These are phyloP conservation scores for Dichetophora obliterata DNA, from an alignment of 2,888 invertebrate genomes.

Conservation along the genomic window DNA sequence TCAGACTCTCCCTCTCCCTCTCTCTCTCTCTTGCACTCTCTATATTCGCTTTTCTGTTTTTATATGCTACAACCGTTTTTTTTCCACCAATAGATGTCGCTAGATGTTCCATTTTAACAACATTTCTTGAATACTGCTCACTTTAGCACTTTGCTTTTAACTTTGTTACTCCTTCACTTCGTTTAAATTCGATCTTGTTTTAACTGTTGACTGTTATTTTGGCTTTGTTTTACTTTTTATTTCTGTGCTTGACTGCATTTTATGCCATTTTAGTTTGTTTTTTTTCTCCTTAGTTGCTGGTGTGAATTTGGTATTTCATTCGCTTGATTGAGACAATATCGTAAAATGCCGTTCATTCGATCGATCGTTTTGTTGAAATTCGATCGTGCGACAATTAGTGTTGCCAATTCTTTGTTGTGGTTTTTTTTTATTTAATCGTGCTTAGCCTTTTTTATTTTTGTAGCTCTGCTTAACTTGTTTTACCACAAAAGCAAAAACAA, in stretches of 20 bases:
- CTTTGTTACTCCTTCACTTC: background rate
- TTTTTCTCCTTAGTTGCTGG: slow-evolving; percentile 24
- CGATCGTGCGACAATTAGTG: slow-evolving; percentile 38
- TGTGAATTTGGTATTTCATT: slow-evolving; percentile 36
- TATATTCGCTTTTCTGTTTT: background rate
- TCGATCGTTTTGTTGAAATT: slow-evolving; percentile 33
- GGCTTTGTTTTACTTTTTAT: background rate
- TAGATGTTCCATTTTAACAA: background rate
- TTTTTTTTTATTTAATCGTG: slow-evolving; percentile 6
- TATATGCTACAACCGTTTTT: background rate
- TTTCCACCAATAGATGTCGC: slow-evolving; percentile 19
- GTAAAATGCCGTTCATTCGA: slow-evolving; percentile 55
- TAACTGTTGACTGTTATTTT: slow-evolving; percentile 5
- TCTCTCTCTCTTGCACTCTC: background rate
- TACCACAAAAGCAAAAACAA: background rate
- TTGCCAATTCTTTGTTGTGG: slow-evolving; percentile 21
- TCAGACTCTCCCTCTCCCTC: background rate
- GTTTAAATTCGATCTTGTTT: slow-evolving; percentile 14
- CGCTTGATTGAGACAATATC: slow-evolving; percentile 63
- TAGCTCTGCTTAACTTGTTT: slow-evolving; percentile 9
- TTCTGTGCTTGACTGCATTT: slow-evolving; percentile 7
- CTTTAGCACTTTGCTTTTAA: background rate
- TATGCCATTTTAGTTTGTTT: slow-evolving; percentile 17
- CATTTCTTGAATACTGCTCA: background rate
- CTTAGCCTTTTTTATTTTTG: background rate